These are phyloP conservation scores for Chironomus tepperi DNA, from an alignment of 1,140 invertebrate species.

Conservation along the genomic window DNA sequence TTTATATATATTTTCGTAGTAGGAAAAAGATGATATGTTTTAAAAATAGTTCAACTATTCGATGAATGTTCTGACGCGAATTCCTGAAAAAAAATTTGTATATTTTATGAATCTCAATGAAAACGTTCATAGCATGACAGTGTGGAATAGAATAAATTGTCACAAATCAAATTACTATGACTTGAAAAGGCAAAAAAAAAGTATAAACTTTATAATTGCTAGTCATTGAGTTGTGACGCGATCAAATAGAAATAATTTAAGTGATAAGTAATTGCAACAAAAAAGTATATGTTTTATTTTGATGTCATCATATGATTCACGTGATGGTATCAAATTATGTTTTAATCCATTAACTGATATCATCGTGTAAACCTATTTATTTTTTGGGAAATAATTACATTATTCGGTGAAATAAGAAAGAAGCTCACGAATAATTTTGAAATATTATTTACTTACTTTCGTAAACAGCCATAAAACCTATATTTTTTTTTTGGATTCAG, in stretches of 20 bases:
- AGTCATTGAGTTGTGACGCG: not conserved
- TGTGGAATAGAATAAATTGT: not conserved
- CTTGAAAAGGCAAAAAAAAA: not conserved
- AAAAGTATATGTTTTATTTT: not conserved
- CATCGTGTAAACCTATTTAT: too few species aligned
- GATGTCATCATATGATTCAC: conserved; percentile 1
- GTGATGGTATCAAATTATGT: not conserved
- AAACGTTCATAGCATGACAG: not conserved
- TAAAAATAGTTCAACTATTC: conserved; percentile 14
- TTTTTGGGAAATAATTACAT: not conserved
- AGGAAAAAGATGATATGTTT: not conserved
- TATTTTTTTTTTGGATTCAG: not conserved
- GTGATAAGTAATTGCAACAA: not conserved
- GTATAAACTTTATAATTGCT: not conserved
- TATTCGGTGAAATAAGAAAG: not conserved
- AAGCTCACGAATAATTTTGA: not conserved
- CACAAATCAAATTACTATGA: too few species aligned
- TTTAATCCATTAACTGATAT: not conserved
- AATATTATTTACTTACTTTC: conserved; percentile 5
- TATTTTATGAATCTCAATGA: not conserved
- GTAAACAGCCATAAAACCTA: not conserved
- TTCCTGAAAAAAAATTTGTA: not conserved
- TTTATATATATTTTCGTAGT: not conserved
- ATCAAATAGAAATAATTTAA: not conserved
- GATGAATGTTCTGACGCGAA: not conserved